Base-by-base conservation (phyloP, 2,888 invertebrate species). In the Ganaspis brasiliensis region DNA sequence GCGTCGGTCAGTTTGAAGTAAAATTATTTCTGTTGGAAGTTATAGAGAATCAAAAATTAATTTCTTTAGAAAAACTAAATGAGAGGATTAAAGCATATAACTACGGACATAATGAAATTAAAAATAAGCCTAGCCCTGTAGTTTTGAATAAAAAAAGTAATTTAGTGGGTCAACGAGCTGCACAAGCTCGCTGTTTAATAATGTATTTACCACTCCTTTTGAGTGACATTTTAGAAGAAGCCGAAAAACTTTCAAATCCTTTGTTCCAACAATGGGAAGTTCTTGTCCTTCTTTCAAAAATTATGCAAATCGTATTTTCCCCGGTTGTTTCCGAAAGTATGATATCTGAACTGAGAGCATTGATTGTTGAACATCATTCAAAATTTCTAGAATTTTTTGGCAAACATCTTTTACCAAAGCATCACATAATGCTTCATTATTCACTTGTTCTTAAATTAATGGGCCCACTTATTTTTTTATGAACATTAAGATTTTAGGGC, bases 71-170 rank as follows among this genome's bases (percentile, higher is more conserved):
- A 31, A 49, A 67, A 24, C 19, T 80, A 10, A 77, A 79, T 37
- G 24, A 57, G 67, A 63, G 78, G 31, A 61, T 78, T 45, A 56
- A 40, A 21, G 24, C 59, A 4, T 80, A 72, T 6, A 78, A 78
- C 72, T 82, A 79, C 52, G 79, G 79, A n/a, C 14, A 45, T 5
- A 72, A 77, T 19, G 52, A 82, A 12, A 52, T 56, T 1, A 56
- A 24, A 49, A 75, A 77, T 71, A 81, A 82, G 71, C 79, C 81
- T 49, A 82, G 79, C 76, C 79, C 81, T 10, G 75, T 82, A 10
- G 57, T 70, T 14, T 19, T 81, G 9, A 74, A 81, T 56, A 81
- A 82, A 72, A 61, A 31, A 0, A 74, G 74, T 14, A 49, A 57
- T 16, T 77, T 81, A 19, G 75, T 81, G 21, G 77, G 79, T 14